Evolutionary conservation across 2,888 invertebrate species (phyloP).

Genomic region (Atherix ibis): DNA sequence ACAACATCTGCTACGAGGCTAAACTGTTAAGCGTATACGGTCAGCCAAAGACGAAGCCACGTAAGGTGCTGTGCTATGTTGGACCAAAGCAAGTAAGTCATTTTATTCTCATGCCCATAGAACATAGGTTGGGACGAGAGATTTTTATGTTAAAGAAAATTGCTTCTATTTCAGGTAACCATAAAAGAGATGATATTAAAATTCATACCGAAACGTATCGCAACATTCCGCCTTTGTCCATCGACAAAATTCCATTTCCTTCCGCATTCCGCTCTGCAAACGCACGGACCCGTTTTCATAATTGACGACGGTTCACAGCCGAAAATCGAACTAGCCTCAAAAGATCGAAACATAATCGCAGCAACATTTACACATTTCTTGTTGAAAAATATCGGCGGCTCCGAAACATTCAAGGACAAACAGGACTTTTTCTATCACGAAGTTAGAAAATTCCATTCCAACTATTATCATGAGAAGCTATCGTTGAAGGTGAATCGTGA

Average conservation of each 20-base stretch:
- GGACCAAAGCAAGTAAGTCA: constrained; percentile 61
- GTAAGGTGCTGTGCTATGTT: constrained; percentile 78
- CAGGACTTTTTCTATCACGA: constrained; percentile 68
- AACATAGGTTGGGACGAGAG: not conserved
- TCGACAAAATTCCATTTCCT: constrained; percentile 75
- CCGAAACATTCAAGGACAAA: constrained; percentile 80
- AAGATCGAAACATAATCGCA: constrained; percentile 78
- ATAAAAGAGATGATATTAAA: constrained; percentile 86
- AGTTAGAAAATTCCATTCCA: constrained; percentile 70
- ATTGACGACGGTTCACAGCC: constrained; percentile 88
- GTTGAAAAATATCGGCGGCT: constrained; percentile 85
- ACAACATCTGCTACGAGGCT: constrained; percentile 76
- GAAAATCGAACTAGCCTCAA: constrained; percentile 62
- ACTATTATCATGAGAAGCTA: constrained; percentile 73
- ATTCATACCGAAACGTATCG: constrained; percentile 82
- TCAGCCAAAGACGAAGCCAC: constrained; percentile 44
- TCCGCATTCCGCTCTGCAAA: constrained; percentile 28
- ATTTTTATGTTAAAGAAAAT: constrained; percentile 11
- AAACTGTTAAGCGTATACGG: constrained; percentile 46
- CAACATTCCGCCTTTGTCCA: constrained; percentile 82
- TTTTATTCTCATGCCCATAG: not conserved
- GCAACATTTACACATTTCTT: constrained; percentile 86
- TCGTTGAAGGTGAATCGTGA: constrained; percentile 67
- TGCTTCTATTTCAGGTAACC: constrained; percentile 40
- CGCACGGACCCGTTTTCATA: constrained; percentile 48